These are phyloP conservation scores for Choristoneura fumiferana DNA, from an alignment of 1,140 invertebrate species.

Conservation along the genomic window DNA sequence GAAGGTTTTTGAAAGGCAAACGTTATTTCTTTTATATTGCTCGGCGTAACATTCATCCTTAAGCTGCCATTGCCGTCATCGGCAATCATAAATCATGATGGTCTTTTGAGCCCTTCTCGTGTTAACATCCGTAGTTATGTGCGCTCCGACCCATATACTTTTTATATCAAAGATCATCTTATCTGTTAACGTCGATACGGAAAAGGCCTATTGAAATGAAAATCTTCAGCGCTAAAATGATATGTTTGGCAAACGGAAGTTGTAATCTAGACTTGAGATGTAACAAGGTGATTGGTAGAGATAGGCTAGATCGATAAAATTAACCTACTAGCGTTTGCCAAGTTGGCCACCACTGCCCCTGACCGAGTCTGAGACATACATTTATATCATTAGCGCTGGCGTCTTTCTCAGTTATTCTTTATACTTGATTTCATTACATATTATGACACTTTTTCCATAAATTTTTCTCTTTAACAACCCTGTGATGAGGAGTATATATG, in stretches of 20 bases:
- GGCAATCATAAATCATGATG: slow-evolving; percentile 14
- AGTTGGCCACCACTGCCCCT: slow-evolving; percentile 16
- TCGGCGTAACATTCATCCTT: neutral
- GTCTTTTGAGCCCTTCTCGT: neutral
- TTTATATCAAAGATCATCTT: slow-evolving; percentile 5
- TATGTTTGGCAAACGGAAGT: neutral
- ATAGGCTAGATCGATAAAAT: slow-evolving; percentile 13
- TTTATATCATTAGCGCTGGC: neutral
- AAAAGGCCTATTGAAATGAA: slow-evolving; percentile 11
- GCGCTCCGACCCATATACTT: neutral
- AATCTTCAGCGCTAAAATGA: neutral
- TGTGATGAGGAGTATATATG: neutral
- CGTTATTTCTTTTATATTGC: slow-evolving; percentile 14
- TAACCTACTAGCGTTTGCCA: slow-evolving; percentile 8
- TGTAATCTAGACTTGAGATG: neutral
- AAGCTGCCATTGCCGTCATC: slow-evolving; percentile 1
- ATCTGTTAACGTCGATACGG: slow-evolving; percentile 6
- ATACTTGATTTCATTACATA: neutral
- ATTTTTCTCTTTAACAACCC: neutral
- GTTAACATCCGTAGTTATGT: slow-evolving; percentile 14
- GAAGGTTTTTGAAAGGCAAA: neutral
- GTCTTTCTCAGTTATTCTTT: neutral
- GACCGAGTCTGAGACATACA: slow-evolving; percentile 3
- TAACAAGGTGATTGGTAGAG: neutral
- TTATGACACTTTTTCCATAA: neutral